phyloP scores from a whole-genome alignment of 2,797 vertebrate genomes.

The Sarcoramphus papa region DNA sequence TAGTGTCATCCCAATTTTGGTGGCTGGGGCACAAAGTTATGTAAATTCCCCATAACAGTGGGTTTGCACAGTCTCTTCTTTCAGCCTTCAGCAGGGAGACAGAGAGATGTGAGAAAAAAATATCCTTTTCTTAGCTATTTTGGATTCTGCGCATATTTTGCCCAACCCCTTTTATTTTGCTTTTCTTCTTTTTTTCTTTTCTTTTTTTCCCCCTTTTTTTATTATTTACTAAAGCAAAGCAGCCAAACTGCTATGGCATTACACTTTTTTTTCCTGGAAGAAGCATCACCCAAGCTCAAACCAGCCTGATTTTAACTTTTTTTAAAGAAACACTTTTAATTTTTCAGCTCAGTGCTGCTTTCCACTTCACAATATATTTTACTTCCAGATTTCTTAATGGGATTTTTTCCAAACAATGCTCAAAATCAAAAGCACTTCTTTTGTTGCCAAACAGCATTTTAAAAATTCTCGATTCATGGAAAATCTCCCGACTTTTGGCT shows the following conservation, averaged over 20 bases:
- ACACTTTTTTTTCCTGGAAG: not conserved
- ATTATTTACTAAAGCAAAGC: not conserved
- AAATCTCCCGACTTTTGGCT: not conserved
- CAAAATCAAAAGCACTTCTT: not conserved
- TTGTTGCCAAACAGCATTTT: not conserved
- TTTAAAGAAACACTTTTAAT: not conserved
- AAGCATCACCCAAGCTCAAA: not conserved
- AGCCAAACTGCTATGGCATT: not conserved
- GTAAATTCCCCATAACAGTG: not conserved
- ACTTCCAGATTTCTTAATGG: not conserved
- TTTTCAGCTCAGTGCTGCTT: rapidly evolving
- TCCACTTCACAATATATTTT: not conserved
- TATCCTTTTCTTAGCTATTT: not conserved
- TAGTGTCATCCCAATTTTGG: not conserved
- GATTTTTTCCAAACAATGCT: not conserved
- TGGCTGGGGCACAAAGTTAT: not conserved
- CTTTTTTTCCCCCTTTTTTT: too few relatives aligned
- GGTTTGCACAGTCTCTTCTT: not conserved
- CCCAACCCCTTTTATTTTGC: rapidly evolving
- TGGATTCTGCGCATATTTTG: not conserved
- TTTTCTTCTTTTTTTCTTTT: not conserved
- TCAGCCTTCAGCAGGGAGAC: not conserved
- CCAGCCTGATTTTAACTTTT: not conserved
- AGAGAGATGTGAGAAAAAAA: not conserved
- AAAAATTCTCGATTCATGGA: not conserved